Conservation (phyloP, 2,113 vertebrate species). For the Tetrao urogallus region DNA sequence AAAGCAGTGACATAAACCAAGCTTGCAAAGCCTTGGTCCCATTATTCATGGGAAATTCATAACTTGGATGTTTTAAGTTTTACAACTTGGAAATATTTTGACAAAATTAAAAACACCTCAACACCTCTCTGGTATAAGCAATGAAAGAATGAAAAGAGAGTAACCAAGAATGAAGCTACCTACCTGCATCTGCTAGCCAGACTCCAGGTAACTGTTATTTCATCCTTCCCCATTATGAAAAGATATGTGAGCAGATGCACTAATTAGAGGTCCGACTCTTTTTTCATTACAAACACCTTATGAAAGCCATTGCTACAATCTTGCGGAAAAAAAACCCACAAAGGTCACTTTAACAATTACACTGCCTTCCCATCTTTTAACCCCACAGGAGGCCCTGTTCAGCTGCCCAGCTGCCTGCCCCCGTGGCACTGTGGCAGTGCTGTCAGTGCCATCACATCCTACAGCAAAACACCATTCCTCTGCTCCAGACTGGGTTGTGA, state of each 20-base stretch:
- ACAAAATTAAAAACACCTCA: slow-evolving; percentile 18
- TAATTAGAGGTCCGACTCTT: background rate
- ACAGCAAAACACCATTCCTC: background rate
- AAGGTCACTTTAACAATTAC: background rate
- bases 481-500: background rate
- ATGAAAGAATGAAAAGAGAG: background rate
- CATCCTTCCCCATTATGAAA: background rate
- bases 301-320: background rate
- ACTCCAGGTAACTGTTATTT: background rate
- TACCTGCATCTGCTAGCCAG: slow-evolving; percentile 19
- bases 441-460: background rate
- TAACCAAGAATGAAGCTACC: background rate
- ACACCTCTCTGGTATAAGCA: background rate
- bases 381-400: background rate
- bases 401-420: background rate
- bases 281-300: background rate
- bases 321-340: background rate
- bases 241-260: background rate
- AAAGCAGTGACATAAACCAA: background rate
- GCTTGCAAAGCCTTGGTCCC: background rate
- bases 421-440: background rate
- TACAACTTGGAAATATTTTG: background rate
- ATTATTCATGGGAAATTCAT: background rate
- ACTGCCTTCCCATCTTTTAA: background rate
- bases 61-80: background rate